Base-by-base conservation (phyloP, 1,140 invertebrate species). In the Wasmannia auropunctata region DNA sequence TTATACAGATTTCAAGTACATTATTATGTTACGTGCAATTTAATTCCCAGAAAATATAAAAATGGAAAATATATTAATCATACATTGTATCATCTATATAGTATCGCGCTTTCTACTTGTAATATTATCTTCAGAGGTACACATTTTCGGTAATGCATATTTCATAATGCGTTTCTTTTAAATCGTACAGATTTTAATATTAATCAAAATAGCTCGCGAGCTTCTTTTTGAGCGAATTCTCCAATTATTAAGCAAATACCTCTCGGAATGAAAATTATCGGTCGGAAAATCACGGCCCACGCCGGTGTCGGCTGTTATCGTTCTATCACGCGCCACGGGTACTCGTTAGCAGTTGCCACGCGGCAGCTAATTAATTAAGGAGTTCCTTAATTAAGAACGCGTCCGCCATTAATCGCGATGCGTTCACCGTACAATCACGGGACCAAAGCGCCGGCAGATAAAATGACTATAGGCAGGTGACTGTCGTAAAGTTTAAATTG, bases 321-420 rank as follows among this genome's bases (percentile, higher is more conserved):
- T 74, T 74, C 67, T 58, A 74, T 74, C 79, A 58, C 51, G 65
- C 51, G 49, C 25, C 49, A 37, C 51, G 49, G 19, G 37, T 83
- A 40, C 79, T 83, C 79, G 51, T 83, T 83, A 83, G 67, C 67
- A 74, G 67, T 72, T 83, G 56, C 65, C 40, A 60, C 37, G 67
- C 79, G 37, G 22, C 67, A 58, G 79, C 79, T 83, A 74, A 83
- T 83, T 83, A 83, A 83, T 83, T 83, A 74, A 83, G 79, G 37
- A 83, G 67, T 74, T 72, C 16, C 51, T 83, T 83, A 83, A 83
- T 83, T 83, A 83, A 83, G 79, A 74, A 83, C 51, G 67, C 67
- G 67, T 31, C 40, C 37, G 67, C 79, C 37, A 74, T 83, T 83
- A 83, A 83, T 83, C 79, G 79, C 49, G 77, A 54, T 70, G 77